Base-by-base conservation (phyloP, 2,797 vertebrate genomes). In the Tapera naevia region DNA sequence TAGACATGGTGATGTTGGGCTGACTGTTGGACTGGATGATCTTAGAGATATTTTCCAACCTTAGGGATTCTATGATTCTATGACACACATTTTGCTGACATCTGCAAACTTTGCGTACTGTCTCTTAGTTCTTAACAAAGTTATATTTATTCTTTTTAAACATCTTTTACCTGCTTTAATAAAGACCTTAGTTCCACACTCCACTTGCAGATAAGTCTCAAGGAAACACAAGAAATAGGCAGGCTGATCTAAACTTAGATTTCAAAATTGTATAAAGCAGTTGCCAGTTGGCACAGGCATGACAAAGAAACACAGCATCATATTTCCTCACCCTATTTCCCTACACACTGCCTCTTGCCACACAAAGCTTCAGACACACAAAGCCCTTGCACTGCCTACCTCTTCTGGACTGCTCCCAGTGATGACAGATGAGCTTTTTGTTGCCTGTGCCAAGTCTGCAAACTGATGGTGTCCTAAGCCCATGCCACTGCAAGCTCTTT, bases 381-480 rank as follows among this genome's bases (percentile, higher is more conserved):
- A 88, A 95, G 88, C 90, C 87, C 32, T 89, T 78, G 48, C 72
- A 60, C 39, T 79, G n/a, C 80, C 86, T 70, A 11, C 76, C 66
- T 90, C 89, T 84, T 84, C 75, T 96, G 93, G 91, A 90, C 48
- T 30, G n/a, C 51, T 75, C 88, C 93, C 91, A 95, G 0, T 4
- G 45, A 94, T 90, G 90, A 95, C 94, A 96, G 93, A 96, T 57
- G 90, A 95, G 54, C 67, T 90, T 43, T 82, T 56, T 4, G 45
- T 45, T 62, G 58, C 46, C 56, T 70, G 43, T 90, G 86, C 93
- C 93, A 95, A 74, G 27, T 60, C 48, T 85, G 90, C 9, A 22
- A 90, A 87, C 71, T 60, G 56, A 65, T 19, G 64, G 35, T 57
- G 53, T 82, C 76, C 58, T 71, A 65, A 94, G 25, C 56, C 71